Conservation (phyloP, 2,113 vertebrate species). For the Platycercus adscitus region DNA sequence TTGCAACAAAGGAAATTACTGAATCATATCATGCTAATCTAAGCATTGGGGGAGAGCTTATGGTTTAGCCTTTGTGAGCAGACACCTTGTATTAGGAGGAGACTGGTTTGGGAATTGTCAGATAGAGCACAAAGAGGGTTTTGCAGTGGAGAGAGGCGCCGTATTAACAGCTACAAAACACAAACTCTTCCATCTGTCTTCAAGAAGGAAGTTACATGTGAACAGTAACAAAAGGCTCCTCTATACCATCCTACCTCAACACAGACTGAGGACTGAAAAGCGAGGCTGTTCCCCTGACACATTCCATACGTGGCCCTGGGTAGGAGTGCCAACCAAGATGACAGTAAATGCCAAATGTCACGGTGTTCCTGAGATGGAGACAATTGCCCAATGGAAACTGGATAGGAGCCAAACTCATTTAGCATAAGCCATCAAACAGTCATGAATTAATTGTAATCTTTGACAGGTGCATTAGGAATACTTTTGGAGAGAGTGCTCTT, state of each 20-base stretch:
- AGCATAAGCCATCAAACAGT: slow-evolving; percentile 39
- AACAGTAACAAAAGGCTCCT: neutral
- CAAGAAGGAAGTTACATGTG: neutral
- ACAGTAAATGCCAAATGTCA: slow-evolving; percentile 57
- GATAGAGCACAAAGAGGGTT: neutral
- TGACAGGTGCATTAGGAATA: slow-evolving; percentile 53
- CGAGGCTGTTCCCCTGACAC: slow-evolving; percentile 4
- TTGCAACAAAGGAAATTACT: slow-evolving; percentile 18
- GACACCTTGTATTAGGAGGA: neutral
- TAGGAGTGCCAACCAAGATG: slow-evolving; percentile 17
- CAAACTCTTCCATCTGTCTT: neutral
- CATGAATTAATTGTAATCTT: slow-evolving; percentile 59
- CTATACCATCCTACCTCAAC: neutral
- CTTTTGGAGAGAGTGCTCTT: slow-evolving; percentile 30
- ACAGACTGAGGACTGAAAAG: neutral
- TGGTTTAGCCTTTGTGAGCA: neutral
- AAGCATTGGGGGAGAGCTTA: neutral
- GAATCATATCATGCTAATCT: neutral
- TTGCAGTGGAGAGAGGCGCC: neutral
- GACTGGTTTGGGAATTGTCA: neutral
- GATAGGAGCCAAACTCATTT: slow-evolving; percentile 50
- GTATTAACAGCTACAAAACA: neutral
- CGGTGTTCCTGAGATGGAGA: neutral
- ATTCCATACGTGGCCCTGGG: neutral
- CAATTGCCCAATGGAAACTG: slow-evolving; percentile 48